Evolutionary conservation across 2,113 vertebrate species (phyloP).

Genomic region (Syngnathus typhle): DNA sequence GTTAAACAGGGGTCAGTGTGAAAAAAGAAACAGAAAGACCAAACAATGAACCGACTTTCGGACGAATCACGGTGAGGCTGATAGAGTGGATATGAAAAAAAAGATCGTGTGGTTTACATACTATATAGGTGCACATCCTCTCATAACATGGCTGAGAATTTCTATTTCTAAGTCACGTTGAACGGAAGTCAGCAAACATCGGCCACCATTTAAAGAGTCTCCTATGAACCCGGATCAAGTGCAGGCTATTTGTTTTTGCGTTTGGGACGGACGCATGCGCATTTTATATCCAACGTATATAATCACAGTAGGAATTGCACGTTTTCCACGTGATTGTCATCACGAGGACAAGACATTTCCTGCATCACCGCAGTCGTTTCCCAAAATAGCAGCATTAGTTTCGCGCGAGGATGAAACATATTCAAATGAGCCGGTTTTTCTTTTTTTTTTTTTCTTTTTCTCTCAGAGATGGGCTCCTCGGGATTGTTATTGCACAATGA

Average conservation of each 20-base stretch:
- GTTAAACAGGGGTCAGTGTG: neutral
- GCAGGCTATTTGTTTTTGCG: neutral
- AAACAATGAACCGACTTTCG: neutral
- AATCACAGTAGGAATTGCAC: neutral
- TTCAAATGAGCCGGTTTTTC: slow-evolving; percentile 58
- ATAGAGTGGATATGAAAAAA: neutral
- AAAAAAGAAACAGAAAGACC: neutral
- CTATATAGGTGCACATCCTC: neutral
- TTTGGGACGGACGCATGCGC: too few species aligned
- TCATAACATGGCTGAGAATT: neutral
- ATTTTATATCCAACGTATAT: neutral
- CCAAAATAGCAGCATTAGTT: slow-evolving; percentile 61
- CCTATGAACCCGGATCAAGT: neutral
- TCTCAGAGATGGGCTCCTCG: slow-evolving; percentile 19
- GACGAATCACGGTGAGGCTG: neutral
- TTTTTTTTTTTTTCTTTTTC: slow-evolving; percentile 35
- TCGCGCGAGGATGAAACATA: slow-evolving; percentile 62
- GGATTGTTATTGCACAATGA: slow-evolving; percentile 64
- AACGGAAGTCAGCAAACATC: neutral
- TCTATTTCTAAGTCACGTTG: neutral
- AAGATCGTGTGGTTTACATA: neutral
- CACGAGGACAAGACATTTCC: slow-evolving; percentile 57
- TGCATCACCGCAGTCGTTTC: slow-evolving; percentile 50
- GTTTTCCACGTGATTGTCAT: slow-evolving; percentile 38
- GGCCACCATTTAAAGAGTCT: neutral